phyloP scores from a whole-genome alignment of 2,797 vertebrate species.

The Cacajao melanocephalus region DNA sequence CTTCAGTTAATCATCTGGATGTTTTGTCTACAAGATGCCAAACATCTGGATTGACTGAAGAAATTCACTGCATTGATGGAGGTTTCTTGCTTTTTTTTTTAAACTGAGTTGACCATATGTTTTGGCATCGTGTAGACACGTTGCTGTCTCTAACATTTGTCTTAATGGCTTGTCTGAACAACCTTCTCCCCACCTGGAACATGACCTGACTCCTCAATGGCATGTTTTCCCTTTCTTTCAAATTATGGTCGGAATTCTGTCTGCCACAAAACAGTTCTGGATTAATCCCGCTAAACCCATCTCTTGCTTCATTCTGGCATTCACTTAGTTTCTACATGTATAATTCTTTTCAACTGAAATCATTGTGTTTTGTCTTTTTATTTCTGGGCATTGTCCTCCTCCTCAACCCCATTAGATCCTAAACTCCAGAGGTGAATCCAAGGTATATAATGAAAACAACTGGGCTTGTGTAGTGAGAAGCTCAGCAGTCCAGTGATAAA shows the following conservation, averaged over 20 bases:
- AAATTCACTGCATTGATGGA: conserved; percentile 71
- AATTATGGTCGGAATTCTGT: conserved; percentile 34
- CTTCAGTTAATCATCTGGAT: conserved; percentile 81
- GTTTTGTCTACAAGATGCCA: conserved; percentile 79
- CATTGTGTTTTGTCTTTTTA: background rate
- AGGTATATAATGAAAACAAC: background rate
- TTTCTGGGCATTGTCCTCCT: background rate
- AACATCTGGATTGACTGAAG: conserved; percentile 82
- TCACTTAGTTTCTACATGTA: background rate
- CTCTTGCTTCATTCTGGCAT: background rate
- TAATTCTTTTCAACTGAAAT: conserved; percentile 23
- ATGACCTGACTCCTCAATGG: conserved; percentile 43
- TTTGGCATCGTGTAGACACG: conserved; percentile 69
- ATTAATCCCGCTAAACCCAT: background rate
- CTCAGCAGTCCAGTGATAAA: background rate
- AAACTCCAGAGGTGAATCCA: background rate
- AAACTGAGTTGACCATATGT: conserved; percentile 72
- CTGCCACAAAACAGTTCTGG: conserved; percentile 5
- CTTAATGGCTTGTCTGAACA: conserved; percentile 68
- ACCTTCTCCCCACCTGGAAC: conserved; percentile 66
- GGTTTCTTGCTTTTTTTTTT: background rate
- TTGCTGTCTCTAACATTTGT: conserved; percentile 66
- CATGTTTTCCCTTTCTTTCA: conserved; percentile 50
- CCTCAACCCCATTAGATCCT: background rate
- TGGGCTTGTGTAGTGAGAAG: background rate